These are phyloP conservation scores for Idris sp. DNA, from an alignment of 1,140 invertebrate species.

Conservation along the genomic window DNA sequence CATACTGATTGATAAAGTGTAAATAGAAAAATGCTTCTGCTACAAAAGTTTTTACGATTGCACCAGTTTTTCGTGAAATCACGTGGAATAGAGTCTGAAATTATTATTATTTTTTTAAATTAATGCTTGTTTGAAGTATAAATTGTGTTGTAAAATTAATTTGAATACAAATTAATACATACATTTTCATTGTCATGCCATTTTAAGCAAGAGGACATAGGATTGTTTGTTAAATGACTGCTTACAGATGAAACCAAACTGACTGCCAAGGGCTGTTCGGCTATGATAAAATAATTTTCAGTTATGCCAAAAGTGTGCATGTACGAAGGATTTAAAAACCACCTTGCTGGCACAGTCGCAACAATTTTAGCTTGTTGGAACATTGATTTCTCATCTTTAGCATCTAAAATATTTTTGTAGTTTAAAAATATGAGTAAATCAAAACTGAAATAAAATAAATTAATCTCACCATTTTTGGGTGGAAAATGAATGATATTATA, in stretches of 20 bases:
- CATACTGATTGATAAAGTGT: constrained; percentile 94
- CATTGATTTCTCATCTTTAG: constrained; percentile 78
- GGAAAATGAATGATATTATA: constrained; percentile 87
- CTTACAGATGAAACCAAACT: constrained; percentile 81
- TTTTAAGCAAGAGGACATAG: constrained; percentile 81
- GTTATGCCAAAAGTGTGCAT: constrained; percentile 94
- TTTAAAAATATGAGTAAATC: neutral
- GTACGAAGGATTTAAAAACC: constrained; percentile 87
- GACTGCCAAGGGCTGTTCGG: constrained; percentile 89
- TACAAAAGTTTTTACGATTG: constrained; percentile 80
- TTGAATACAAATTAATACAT: too few species aligned
- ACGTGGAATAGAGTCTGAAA: constrained; percentile 87
- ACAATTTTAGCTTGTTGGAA: constrained; percentile 85
- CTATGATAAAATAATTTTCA: constrained; percentile 88
- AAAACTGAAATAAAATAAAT: neutral
- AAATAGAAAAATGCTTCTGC: constrained; percentile 90
- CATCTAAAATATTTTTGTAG: constrained; percentile 19
- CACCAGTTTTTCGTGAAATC: constrained; percentile 82
- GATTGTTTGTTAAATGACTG: constrained; percentile 81
- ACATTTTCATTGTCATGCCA: constrained; percentile 87
- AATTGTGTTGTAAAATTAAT: too few species aligned
- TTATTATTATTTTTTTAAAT: too few species aligned
- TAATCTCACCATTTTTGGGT: constrained; percentile 35
- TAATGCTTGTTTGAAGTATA: too few species aligned
- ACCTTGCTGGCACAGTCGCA: constrained; percentile 84